These are phyloP conservation scores for Plodia interpunctella DNA, from an alignment of 1,140 invertebrate genomes.

Conservation along the genomic window DNA sequence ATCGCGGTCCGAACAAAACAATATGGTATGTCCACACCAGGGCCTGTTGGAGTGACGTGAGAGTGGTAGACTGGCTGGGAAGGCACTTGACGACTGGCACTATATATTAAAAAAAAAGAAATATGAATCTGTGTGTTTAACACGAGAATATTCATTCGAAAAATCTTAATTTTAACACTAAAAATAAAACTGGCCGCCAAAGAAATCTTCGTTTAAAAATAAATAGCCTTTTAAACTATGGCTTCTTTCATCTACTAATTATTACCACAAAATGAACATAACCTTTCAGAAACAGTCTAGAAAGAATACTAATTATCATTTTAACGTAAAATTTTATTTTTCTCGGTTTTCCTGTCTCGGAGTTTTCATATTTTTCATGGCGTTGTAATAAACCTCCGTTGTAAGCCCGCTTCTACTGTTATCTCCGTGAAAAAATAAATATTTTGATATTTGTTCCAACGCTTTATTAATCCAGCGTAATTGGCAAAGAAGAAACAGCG, in stretches of 20 bases:
- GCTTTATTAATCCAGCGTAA: slow-evolving; percentile 1
- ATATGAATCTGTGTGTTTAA: no score
- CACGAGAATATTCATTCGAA: no score
- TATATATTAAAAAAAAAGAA: no score
- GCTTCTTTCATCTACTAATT: neutral
- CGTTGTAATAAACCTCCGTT: slow-evolving; percentile 4
- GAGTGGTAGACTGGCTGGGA: slow-evolving; percentile 17
- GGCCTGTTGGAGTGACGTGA: slow-evolving; percentile 24
- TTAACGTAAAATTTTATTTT: neutral
- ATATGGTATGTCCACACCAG: slow-evolving; percentile 89
- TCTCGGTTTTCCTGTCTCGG: neutral
- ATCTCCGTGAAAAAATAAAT: slow-evolving; percentile 4
- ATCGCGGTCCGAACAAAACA: slow-evolving; percentile 95
- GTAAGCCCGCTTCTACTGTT: slow-evolving; percentile 2
- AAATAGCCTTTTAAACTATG: no score
- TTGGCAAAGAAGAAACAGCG: neutral
- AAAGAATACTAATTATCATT: neutral
- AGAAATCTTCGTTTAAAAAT: no score
- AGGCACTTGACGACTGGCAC: slow-evolving; percentile 18
- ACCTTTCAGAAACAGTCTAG: neutral
- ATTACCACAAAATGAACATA: neutral
- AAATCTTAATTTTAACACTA: no score
- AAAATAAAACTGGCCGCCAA: no score
- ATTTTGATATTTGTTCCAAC: slow-evolving; percentile 4
- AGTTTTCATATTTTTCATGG: neutral